Base-by-base conservation (phyloP, 2,797 vertebrate genomes). In the Tapirus indicus region DNA sequence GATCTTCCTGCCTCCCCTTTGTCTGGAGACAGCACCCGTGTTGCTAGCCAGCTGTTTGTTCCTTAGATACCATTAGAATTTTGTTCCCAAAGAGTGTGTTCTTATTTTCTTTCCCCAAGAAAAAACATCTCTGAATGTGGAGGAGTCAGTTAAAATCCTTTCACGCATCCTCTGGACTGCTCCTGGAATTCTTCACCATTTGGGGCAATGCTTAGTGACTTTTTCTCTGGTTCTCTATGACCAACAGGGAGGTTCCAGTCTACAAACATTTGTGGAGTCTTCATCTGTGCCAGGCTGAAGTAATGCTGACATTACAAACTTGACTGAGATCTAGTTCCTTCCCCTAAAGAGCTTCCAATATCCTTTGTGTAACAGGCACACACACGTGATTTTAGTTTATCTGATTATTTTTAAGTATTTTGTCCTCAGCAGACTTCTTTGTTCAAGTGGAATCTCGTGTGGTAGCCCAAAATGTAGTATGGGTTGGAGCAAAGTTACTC, bases 1-100 rank as follows among this genome's bases (percentile, higher is more conserved):
- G 11, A 9, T 54, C 44, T 35, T 44, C 27, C 7, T 54, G 27
- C 16, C 23, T 44, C 2, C 5, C 20, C 32, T 89, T 64, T 74
- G 17, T 44, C 12, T 47, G 17, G 44, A 47, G 7, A 27, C 0
- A 16, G 4, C 10, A 6, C 2, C 18, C n/a, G 49, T 10, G 20
- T 0, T 64, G 56, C 77, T 58, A 74, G 29, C 49, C 17, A 27
- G 7, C 13, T 35, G 0, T 60, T 79, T 21, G 2, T 25, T 89
- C 12, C 18, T 47, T n/a, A 32, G 6, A 41, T 35, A 10, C 78
- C 35, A 23, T 47, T 49, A n/a, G 25, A 72, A 52, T 78, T 91
- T 62, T 60, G 32, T 93, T 69, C 27, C 23, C 1, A 32, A 38
- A 58, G 17, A 44, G 0, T 71, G 23, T 47, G 3, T 29, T 58